Conservation (phyloP, 2,888 invertebrate species). For the Drosophila heteroneura region DNA sequence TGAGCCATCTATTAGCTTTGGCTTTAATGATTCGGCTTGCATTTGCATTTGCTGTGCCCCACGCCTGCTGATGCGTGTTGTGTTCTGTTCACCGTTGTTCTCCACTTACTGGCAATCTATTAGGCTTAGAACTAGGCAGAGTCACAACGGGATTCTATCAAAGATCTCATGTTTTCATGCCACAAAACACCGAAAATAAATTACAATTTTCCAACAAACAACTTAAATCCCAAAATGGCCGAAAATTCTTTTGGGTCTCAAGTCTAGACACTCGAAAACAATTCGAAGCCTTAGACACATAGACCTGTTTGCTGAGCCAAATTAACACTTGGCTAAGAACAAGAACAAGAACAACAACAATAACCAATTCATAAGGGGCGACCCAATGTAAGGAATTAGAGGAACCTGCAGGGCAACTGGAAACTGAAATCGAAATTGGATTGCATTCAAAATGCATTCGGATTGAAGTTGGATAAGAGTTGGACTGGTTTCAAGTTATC, state of each 20-base stretch:
- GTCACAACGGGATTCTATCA: constrained; percentile 35
- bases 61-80: constrained; percentile 20
- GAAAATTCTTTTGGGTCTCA: constrained; percentile 41
- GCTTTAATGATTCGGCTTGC: constrained; percentile 61
- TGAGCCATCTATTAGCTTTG: constrained; percentile 60
- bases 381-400: constrained; percentile 47
- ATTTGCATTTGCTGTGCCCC: constrained; percentile 44
- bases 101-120: constrained; percentile 36
- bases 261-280: constrained; percentile 49
- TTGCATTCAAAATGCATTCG: constrained; percentile 47
- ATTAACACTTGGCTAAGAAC: constrained; percentile 52
- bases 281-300: constrained; percentile 47
- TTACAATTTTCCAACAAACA: constrained; percentile 53
- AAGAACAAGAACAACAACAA: constrained; percentile 1
- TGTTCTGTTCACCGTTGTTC: constrained; percentile 23
- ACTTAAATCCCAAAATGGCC: constrained; percentile 60
- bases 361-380: constrained; percentile 15
- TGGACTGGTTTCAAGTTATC: constrained; percentile 42
- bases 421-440: constrained; percentile 58
- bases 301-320: constrained; percentile 53
- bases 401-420: constrained; percentile 41
- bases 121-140: constrained; percentile 27
- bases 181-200: constrained; percentile 43
- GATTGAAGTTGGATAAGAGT: constrained; percentile 41
- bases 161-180: constrained; percentile 22